Percentiles rank a stretch among this genome's conserved stretches.
These are phyloP conservation scores for Brachionus sp. DNA, from an alignment of 1,140 invertebrate species.

Conservation along the genomic window DNA sequence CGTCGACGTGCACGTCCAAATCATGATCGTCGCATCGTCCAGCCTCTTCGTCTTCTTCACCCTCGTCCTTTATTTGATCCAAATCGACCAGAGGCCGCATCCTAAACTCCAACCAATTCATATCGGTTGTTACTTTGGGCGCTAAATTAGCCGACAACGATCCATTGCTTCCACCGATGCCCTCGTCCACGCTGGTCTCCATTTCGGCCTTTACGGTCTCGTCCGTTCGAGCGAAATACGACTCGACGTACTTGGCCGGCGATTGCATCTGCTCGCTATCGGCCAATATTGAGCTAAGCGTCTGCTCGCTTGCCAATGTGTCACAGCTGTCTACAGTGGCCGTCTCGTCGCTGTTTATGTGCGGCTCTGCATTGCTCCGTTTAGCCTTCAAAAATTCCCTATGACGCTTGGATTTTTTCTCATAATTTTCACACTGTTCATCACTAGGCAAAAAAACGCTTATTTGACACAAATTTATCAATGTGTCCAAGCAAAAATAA, in stretches of 20 bases:
- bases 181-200: conserved; percentile 35
- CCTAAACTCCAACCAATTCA: neutral
- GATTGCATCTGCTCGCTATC: neutral
- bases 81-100: neutral
- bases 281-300: neutral
- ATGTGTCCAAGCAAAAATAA: conserved; percentile 5
- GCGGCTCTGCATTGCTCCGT: neutral
- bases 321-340: conserved; percentile 5
- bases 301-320: conserved; percentile 21
- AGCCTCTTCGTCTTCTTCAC: neutral
- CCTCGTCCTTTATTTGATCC: neutral
- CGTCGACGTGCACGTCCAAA: conserved; percentile 28
- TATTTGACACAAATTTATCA: neutral
- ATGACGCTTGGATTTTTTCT: neutral
- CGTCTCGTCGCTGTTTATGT: neutral
- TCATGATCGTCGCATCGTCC: neutral
- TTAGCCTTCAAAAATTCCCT: neutral
- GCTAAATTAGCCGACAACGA: neutral
- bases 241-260: neutral
- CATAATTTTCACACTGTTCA: conserved; percentile 32
- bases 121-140: neutral
- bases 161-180: conserved; percentile 5
- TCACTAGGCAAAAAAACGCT: conserved; percentile 31
- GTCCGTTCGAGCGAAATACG: neutral
- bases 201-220: neutral